Evolutionary conservation across 2,888 invertebrate genomes (phyloP), one percentile per base, ranked within the genome.

Genomic region (Hyles lineata): DNA sequence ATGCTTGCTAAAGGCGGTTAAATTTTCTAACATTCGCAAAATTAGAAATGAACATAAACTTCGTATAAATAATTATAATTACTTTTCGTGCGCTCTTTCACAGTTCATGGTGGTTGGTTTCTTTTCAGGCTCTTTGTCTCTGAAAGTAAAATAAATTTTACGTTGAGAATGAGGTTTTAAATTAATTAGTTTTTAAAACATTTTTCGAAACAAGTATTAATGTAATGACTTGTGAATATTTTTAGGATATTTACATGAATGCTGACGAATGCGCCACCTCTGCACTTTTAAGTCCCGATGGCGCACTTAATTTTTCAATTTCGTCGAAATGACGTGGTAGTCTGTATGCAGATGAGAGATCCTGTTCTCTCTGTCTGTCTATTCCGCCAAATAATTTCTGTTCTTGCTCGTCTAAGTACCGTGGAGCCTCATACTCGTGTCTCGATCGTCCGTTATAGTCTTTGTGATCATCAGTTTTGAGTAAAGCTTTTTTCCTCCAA

Each of bases 1-100:
- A 11, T 59, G 21, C 3, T n/a, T 59, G 3, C 23, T 11, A 43
- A 3, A 43, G 11, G 3, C 9, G n/a, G 8, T n/a, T 1, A 23
- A 59, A 23, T 8, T n/a, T 25, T 62, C 0, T 32, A 25, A 25
- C 9, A 52, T 21, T 11, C 21, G 21, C 4, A 67, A 25, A 9
- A 50, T 5, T 21, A 32, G n/a, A 21, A 35, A 0, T 63, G 35
- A 67, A 67, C 50, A 23, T 2, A 50, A 67, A 23, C 19, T 7
- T 35, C 5, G 21, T 63, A 21, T 21, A 35, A 23, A 29, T 29
- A 11, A 61, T 35, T 50, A 9, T 62, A n/a, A 50, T 67, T 87
- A 92, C 92, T 90, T 91, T 84, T 94, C 94, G 78, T 92, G 90
- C 62, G 85, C 88, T 76, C 92, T 86, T 9, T 92, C 92, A 74